phyloP scores from a whole-genome alignment of 2,888 invertebrate species.

The Autographa pulchrina region DNA sequence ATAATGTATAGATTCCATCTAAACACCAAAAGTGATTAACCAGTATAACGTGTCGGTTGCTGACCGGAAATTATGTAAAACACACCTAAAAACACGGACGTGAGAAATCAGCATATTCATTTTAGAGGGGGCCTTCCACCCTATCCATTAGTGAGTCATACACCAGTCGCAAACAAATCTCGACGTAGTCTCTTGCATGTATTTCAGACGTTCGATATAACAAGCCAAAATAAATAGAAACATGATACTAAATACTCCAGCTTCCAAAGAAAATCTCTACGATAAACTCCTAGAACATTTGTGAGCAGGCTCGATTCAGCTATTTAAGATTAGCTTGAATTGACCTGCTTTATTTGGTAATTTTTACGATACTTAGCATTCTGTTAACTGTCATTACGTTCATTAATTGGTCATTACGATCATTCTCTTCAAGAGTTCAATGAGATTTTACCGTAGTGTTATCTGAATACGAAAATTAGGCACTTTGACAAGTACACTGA shows the following conservation, averaged over 20 bases:
- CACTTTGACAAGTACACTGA: too few species aligned
- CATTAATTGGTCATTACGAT: too few species aligned
- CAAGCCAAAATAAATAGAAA: constrained; percentile 76
- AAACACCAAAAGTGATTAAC: constrained; percentile 71
- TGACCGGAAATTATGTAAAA: constrained; percentile 86
- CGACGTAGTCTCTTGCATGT: constrained; percentile 74
- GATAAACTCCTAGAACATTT: constrained; percentile 72
- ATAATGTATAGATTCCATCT: constrained; percentile 40
- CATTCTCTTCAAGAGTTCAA: too few species aligned
- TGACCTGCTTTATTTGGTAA: too few species aligned
- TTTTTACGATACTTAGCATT: too few species aligned
- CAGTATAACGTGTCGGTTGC: constrained; percentile 80
- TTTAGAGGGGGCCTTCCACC: constrained; percentile 76
- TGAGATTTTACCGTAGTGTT: too few species aligned
- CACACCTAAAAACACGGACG: constrained; percentile 82
- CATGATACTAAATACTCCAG: constrained; percentile 76
- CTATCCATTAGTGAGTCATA: constrained; percentile 85
- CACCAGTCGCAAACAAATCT: constrained; percentile 80
- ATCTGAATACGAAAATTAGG: too few species aligned
- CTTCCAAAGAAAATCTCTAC: constrained; percentile 77
- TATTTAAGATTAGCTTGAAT: too few species aligned
- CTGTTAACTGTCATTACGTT: too few species aligned
- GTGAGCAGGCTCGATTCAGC: constrained; percentile 43
- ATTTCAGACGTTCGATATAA: constrained; percentile 66
- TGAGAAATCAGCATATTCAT: constrained; percentile 86